These are phyloP conservation scores for Furnarius figulus DNA, from an alignment of 2,113 vertebrate genomes.

Conservation along the genomic window DNA sequence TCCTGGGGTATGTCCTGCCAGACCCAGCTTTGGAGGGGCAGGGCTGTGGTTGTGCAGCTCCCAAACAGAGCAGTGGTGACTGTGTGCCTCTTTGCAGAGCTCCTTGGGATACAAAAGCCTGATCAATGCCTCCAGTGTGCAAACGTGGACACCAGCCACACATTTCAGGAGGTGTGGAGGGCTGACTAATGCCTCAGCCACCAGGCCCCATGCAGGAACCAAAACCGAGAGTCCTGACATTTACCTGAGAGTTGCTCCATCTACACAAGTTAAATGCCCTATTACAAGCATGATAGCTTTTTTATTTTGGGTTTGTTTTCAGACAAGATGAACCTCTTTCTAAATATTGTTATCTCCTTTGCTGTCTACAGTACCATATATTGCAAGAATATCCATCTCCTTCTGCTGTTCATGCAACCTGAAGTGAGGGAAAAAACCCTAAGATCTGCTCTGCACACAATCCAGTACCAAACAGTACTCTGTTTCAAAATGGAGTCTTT, in stretches of 20 bases:
- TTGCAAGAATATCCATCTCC: not conserved
- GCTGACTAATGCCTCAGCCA: not conserved
- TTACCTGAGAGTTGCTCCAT: not conserved
- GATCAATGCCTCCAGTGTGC: accelerated
- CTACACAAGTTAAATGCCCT: not conserved
- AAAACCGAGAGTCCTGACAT: not conserved
- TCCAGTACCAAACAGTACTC: not conserved
- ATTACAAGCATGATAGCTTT: not conserved
- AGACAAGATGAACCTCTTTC: not conserved
- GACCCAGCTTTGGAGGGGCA: not conserved
- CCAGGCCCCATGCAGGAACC: not conserved
- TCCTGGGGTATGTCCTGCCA: not conserved
- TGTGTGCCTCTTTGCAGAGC: not conserved
- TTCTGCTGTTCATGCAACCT: not conserved
- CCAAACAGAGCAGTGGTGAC: accelerated
- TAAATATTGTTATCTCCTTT: not conserved
- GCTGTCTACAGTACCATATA: not conserved
- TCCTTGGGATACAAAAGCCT: not conserved
- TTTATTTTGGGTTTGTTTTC: not conserved
- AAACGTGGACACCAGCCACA: not conserved
- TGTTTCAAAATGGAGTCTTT: not conserved
- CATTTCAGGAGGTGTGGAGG: not conserved
- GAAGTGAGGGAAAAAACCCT: accelerated
- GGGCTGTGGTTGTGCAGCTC: not conserved
- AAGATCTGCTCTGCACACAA: not conserved